Evolutionary conservation across 2,113 vertebrate genomes (phyloP).

Genomic region (Rynchops niger): DNA sequence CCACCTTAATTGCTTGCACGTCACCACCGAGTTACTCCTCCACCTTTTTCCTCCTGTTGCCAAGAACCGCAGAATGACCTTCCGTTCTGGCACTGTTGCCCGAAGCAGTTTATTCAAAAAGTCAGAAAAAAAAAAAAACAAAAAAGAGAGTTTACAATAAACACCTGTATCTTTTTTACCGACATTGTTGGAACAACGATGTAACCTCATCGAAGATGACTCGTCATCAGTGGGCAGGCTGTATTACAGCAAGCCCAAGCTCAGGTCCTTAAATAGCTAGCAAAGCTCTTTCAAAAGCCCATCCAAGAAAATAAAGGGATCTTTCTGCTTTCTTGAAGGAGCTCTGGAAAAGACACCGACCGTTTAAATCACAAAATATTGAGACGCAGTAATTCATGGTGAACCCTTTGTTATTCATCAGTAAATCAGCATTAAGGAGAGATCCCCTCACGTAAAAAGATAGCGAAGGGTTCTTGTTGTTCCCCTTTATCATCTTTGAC

Average conservation of each 20-base stretch:
- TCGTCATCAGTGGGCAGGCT: background rate
- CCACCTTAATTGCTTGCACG: background rate
- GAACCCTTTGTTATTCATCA: background rate
- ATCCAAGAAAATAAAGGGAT: background rate
- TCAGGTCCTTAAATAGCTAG: background rate
- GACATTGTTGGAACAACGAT: background rate
- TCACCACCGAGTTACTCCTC: background rate
- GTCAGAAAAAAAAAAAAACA: background rate
- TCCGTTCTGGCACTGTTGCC: background rate
- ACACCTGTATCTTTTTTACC: background rate
- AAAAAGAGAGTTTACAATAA: background rate
- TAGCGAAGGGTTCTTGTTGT: background rate
- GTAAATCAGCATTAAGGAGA: background rate
- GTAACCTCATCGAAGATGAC: background rate
- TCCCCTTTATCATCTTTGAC: background rate
- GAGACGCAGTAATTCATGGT: background rate
- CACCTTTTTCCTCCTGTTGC: background rate
- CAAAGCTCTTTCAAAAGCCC: background rate
- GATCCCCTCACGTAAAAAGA: background rate
- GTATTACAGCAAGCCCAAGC: background rate
- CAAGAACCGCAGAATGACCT: background rate
- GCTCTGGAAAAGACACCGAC: background rate
- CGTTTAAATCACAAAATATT: background rate
- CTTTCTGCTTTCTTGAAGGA: background rate
- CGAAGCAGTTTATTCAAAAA: constrained; percentile 8